phyloP scores from a whole-genome alignment of 2,888 invertebrate genomes.

The Craniophora ligustri region DNA sequence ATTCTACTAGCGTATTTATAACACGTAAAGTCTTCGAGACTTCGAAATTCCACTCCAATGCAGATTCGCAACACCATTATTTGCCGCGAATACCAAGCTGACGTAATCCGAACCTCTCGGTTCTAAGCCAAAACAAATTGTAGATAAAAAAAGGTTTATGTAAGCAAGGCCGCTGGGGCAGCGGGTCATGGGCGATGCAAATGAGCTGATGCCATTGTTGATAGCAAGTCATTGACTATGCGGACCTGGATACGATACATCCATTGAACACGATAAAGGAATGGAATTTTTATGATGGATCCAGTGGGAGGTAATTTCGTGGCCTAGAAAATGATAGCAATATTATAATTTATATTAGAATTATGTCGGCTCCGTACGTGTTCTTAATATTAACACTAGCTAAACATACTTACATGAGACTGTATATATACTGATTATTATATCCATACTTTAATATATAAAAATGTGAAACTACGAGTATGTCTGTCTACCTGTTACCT shows the following conservation, averaged over 20 bases:
- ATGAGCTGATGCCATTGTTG: constrained; percentile 76
- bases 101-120: constrained; percentile 41
- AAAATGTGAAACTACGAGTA: no score
- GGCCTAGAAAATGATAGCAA: not conserved
- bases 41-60: constrained; percentile 10
- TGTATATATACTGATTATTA: no score
- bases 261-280: constrained; percentile 34
- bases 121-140: constrained; percentile 53
- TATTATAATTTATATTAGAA: not conserved
- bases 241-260: constrained; percentile 52
- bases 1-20: no score
- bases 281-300: constrained; percentile 39
- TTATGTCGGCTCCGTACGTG: not conserved
- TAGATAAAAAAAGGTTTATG: constrained; percentile 64
- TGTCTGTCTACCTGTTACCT: no score
- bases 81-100: constrained; percentile 32
- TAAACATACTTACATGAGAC: no score
- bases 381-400: not conserved
- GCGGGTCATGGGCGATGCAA: constrained; percentile 83
- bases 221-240: constrained; percentile 62
- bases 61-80: constrained; percentile 31
- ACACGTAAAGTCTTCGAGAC: not conserved
- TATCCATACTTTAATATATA: no score
- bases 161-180: constrained; percentile 71
- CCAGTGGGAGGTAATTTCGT: constrained; percentile 15